A percentile compares a stretch with the other conserved stretches of the same genome.
phyloP scores from a whole-genome alignment of 2,113 vertebrate genomes.

The Hippocampus comes region DNA sequence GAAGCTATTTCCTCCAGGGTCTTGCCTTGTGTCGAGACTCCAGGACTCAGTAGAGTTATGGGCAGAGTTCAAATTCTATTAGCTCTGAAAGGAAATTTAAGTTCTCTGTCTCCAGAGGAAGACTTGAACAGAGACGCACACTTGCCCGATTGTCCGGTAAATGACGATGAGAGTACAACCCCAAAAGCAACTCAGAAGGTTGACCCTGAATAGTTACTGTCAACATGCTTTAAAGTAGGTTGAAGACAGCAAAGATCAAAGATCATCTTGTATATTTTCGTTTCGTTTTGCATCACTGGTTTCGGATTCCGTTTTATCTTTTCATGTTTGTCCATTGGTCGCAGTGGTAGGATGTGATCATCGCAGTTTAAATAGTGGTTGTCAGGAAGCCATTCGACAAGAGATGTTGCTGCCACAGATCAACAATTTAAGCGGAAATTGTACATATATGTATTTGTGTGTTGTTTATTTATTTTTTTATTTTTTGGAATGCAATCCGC shows the following conservation, averaged over 20 bases:
- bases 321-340: constrained; percentile 20
- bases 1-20: constrained; percentile 74
- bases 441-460: too few relatives aligned
- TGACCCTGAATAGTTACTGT: constrained; percentile 55
- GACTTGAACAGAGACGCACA: constrained; percentile 56
- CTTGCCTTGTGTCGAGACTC: constrained; percentile 57
- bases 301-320: constrained; percentile 2
- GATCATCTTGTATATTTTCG: neutral
- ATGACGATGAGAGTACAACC: constrained; percentile 57
- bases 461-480: too few relatives aligned
- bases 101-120: constrained; percentile 62
- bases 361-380: neutral
- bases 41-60: constrained; percentile 70
- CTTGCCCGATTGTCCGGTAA: constrained; percentile 64
- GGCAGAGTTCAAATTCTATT: constrained; percentile 77
- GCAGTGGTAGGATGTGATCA: neutral
- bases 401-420: neutral
- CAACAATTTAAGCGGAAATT: neutral
- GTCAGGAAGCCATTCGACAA: neutral
- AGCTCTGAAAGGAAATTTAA: constrained; percentile 69
- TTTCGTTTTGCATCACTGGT: constrained; percentile 7
- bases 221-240: constrained; percentile 38
- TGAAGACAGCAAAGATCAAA: constrained; percentile 46
- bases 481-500: too few relatives aligned
- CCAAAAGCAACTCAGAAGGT: constrained; percentile 56